Base-by-base conservation (phyloP, 2,797 vertebrate genomes). In the Podarcis siculus region DNA sequence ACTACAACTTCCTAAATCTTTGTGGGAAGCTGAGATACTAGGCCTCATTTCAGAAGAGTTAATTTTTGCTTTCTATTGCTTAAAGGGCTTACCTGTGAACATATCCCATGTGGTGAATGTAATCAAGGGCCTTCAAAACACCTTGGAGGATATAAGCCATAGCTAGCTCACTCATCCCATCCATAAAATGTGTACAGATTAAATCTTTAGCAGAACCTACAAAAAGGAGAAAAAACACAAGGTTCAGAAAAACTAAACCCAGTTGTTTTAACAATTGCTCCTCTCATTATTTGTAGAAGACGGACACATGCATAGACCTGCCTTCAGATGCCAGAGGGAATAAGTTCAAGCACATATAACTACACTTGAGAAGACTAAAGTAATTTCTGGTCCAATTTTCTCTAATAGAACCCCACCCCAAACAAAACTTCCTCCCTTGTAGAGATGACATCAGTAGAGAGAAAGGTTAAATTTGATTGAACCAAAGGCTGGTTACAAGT, bases 81-180 rank as follows among this genome's bases (percentile, higher is more conserved):
- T 83, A 23, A 64, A 64, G 61, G 7, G n/a, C 87, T 90, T 87
- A 99, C 99, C 99, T 97, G 92, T 99, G 99, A 69, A 99, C 98
- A 1, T 99, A 99, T 95, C 99, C 99, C 98, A 99, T 99, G 88
- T 98, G 98, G 95, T 99, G 99, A 95, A 99, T 98, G 94, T 99
- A 99, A 92, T 99, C 98, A 49, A 99, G 97, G 5, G 98, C 98
- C 96, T 97, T 98, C 61, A 99, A 94, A 85, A 98, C 97, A 0
- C 98, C 99, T 80, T 98, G 97, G 80, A 99, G 96, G 92, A 99
- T 98, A 90, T 99, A 99, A 0, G 98, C 98, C 66, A 99, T 99
- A 5, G 98, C 98, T 96, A 98, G 95, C 91, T 99, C 99, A 58
- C 89, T 98, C 98, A 99, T 98, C 21, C 98, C 99, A 78, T 99